Percentiles rank a stretch among this genome's conserved stretches.
phyloP scores from a whole-genome alignment of 2,888 invertebrate genomes.

The Ceramica pisi region DNA sequence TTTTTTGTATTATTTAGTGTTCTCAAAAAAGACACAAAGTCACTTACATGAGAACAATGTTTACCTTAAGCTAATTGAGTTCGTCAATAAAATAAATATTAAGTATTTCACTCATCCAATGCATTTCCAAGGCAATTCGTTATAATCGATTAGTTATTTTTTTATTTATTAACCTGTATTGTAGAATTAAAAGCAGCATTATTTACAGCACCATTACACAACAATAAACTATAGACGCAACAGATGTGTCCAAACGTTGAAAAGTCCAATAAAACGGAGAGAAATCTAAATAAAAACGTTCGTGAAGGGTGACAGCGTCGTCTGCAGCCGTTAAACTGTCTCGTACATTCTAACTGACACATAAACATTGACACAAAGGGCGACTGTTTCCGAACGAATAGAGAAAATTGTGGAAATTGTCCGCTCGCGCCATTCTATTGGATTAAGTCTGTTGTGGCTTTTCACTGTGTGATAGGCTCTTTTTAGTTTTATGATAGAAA shows the following conservation, averaged over 20 bases:
- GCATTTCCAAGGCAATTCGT: too few relatives aligned
- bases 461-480: slow-evolving; percentile 14
- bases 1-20: too few relatives aligned
- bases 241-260: slow-evolving; percentile 54
- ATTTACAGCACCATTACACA: slow-evolving; percentile 29
- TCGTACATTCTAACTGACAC: slow-evolving; percentile 63
- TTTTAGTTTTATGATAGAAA: slow-evolving; percentile 27
- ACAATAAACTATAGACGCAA: slow-evolving; percentile 19
- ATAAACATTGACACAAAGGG: slow-evolving; percentile 64
- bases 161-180: too few relatives aligned
- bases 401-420: slow-evolving; percentile 57
- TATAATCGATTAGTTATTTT: too few relatives aligned
- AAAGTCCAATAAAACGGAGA: slow-evolving; percentile 58
- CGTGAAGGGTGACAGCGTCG: slow-evolving; percentile 57
- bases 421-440: slow-evolving; percentile 20
- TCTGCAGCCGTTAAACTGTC: slow-evolving; percentile 56
- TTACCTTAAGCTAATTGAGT: too few relatives aligned
- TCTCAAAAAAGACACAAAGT: too few relatives aligned
- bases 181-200: not conserved
- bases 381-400: slow-evolving; percentile 33
- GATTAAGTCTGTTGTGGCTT: slow-evolving; percentile 5
- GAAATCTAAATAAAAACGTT: slow-evolving; percentile 64
- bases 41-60: too few relatives aligned
- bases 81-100: too few relatives aligned
- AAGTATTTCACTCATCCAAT: too few relatives aligned